Base-by-base conservation (phyloP, 2,888 invertebrate genomes). In the Lasioglossum morio region DNA sequence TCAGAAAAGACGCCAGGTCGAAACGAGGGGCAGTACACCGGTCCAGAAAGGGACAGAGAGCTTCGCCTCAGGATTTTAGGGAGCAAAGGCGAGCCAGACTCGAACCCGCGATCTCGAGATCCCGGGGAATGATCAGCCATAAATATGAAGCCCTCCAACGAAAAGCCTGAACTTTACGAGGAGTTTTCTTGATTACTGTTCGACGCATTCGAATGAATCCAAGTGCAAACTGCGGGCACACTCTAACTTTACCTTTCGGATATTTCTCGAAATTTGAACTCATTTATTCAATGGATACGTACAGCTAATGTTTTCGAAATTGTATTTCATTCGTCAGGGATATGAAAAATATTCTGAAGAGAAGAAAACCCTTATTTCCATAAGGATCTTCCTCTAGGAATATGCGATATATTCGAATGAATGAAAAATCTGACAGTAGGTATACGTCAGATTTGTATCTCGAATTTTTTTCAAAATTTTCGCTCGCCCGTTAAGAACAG, bases 1-100 rank as follows among this genome's bases (percentile, higher is more conserved):
- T 78, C 77, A 73, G 76, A 77, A 76, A 82, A 79, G 76, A 74
- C 82, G 83, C 30, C 70, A 57, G 72, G 48, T 57, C 37, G 77
- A 77, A 53, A 66, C 66, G 82, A 46, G 60, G 30, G 60, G 30
- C 27, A 2, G 27, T 7, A 63, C 60, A 16, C 60, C 14, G 60
- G 5, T 63, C 60, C 30, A 16, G 60, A 63, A 63, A 63, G 30
- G 16, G 60, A 63, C 30, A 16, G 60, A 12, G 27, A 30, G 30
- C 60, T 63, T 16, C 27, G 30, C 53, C 53, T 53, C 60, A 2
- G 5, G 30, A 63, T 63, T 63, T 63, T 30, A 63, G 60, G 60
- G 27, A 30, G 60, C 60, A 30, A 53, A 53, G 53, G 23, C 53
- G 10, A 53, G 23, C 53, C 53, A 63, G 30, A 30, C 60, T 27